phyloP scores from a whole-genome alignment of 2,888 invertebrate species.

The Reticulitermes lucifugus region DNA sequence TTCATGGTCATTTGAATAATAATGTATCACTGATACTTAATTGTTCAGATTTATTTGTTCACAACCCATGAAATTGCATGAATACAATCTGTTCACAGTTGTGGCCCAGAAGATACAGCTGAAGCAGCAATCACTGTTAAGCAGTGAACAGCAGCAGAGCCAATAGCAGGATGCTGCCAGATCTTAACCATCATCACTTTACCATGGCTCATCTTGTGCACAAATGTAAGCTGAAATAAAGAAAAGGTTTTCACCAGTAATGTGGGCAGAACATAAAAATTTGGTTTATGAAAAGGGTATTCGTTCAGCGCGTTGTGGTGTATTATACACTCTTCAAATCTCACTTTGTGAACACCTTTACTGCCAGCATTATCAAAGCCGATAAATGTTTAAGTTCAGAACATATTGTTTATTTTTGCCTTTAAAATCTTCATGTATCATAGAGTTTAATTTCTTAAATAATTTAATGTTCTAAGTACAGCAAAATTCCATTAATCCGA shows the following conservation, averaged over 20 bases:
- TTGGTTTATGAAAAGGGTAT: background rate
- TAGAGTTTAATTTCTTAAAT: too few species aligned
- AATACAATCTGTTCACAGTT: conserved; percentile 65
- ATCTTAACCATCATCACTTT: conserved; percentile 38
- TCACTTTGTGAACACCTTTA: background rate
- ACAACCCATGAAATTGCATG: too few species aligned
- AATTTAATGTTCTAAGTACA: too few species aligned
- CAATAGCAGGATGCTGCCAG: conserved; percentile 56
- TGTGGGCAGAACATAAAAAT: background rate
- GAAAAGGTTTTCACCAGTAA: background rate
- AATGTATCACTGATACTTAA: too few species aligned
- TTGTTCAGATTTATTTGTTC: too few species aligned
- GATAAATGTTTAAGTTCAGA: background rate
- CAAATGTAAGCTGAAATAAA: background rate
- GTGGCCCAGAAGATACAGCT: conserved; percentile 75
- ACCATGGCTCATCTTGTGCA: background rate
- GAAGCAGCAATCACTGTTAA: conserved; percentile 71
- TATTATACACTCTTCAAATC: background rate
- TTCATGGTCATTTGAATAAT: too few species aligned
- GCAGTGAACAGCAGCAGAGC: conserved; percentile 56
- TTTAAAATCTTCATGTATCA: too few species aligned
- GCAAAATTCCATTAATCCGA: too few species aligned
- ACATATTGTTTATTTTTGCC: background rate
- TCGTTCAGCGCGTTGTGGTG: background rate
- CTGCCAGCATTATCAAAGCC: background rate